Percentiles rank a stretch among this genome's conserved stretches.
phyloP scores from a whole-genome alignment of 2,113 vertebrate species.

The Paradisaea rubra region DNA sequence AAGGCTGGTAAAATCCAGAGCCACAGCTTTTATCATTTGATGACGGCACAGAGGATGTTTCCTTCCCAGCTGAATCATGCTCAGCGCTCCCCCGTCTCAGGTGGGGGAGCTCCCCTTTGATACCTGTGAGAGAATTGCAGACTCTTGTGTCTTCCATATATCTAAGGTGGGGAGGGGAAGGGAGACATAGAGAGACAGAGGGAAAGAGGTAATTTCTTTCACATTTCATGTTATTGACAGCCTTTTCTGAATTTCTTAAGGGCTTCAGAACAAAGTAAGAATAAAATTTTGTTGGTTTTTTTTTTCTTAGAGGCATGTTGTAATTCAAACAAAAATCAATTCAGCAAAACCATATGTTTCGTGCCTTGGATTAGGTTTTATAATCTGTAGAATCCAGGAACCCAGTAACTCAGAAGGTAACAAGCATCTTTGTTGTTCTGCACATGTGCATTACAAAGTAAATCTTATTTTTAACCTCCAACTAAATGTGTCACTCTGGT shows the following conservation, averaged over 20 bases:
- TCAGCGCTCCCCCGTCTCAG: not conserved
- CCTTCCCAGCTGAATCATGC: not conserved
- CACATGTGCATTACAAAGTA: not conserved
- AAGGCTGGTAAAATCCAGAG: not conserved
- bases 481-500: not conserved
- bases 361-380: not conserved
- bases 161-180: not conserved
- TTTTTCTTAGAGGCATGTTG: not conserved
- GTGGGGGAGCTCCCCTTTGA: not conserved
- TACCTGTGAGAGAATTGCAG: not conserved
- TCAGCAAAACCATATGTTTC: not conserved
- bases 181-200: not conserved
- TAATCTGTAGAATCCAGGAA: not conserved
- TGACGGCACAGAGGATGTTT: not conserved
- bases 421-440: not conserved
- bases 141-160: not conserved
- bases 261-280: not conserved
- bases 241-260: not conserved
- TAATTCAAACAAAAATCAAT: not conserved
- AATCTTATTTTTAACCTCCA: not conserved
- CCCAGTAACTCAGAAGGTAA: not conserved
- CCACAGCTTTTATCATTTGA: not conserved
- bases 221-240: not conserved
- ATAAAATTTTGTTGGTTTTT: not conserved
- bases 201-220: not conserved